Conservation (phyloP, 2,888 invertebrate species). For the Sinohyriopsis cumingii region DNA sequence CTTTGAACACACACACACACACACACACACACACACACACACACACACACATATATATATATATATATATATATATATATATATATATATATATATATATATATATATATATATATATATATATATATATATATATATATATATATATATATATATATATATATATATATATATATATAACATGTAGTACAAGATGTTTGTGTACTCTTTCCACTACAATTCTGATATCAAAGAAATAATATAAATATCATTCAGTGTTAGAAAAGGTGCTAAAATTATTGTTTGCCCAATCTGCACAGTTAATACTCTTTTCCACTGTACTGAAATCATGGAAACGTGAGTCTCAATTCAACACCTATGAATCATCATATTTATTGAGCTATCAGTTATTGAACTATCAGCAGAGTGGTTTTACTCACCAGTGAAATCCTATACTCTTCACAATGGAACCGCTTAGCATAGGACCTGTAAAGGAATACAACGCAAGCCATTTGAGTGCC, state of each 20-base stretch:
- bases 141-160: neutral
- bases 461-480: conserved; percentile 79
- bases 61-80: neutral
- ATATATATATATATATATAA: too few species aligned
- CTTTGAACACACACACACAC: neutral
- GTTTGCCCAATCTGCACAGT: neutral
- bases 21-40: neutral
- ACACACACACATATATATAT: neutral
- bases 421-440: conserved; percentile 94
- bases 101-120: neutral
- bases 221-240: too few species aligned
- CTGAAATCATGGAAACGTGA: too few species aligned
- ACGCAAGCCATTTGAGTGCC: neutral
- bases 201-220: too few species aligned
- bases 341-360: too few species aligned
- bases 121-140: neutral
- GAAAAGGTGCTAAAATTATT: neutral
- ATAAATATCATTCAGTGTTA: neutral
- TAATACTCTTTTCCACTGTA: too few species aligned
- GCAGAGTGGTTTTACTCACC: conserved; percentile 74
- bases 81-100: too few species aligned
- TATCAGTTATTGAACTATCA: too few species aligned
- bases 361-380: too few species aligned
- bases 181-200: too few species aligned
- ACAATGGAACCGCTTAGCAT: conserved; percentile 94